phyloP scores from a whole-genome alignment of 2,888 invertebrate species.

The Argyra leucocephala region DNA sequence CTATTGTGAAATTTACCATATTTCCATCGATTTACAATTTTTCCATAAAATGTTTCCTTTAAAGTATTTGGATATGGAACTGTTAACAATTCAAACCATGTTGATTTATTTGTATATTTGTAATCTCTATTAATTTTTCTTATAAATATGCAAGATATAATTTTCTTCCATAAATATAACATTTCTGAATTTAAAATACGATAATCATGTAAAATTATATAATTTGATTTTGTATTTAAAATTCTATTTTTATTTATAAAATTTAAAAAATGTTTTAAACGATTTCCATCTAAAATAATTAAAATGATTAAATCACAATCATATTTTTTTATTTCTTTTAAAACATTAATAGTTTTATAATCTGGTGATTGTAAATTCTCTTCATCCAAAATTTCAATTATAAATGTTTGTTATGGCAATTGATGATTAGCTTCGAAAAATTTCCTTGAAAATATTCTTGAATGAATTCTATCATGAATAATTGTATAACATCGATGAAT shows the following conservation, averaged over 20 bases:
- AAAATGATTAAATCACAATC: slow-evolving; percentile 65
- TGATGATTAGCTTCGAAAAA: background rate
- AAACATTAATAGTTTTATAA: slow-evolving; percentile 48
- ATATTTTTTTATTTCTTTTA: slow-evolving; percentile 50
- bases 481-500: background rate
- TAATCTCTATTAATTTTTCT: slow-evolving; percentile 46
- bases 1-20: slow-evolving; percentile 46
- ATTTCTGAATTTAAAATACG: slow-evolving; percentile 56
- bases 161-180: slow-evolving; percentile 66
- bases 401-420: slow-evolving; percentile 24
- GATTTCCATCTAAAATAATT: slow-evolving; percentile 60
- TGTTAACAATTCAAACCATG: slow-evolving; percentile 58
- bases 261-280: slow-evolving; percentile 55
- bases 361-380: slow-evolving; percentile 58
- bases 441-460: background rate
- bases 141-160: slow-evolving; percentile 65
- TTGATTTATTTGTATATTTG: slow-evolving; percentile 10
- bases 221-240: slow-evolving; percentile 61
- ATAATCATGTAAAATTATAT: slow-evolving; percentile 59
- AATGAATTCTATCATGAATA: background rate
- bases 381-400: slow-evolving; percentile 52
- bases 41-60: slow-evolving; percentile 48
- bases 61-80: slow-evolving; percentile 62
- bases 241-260: slow-evolving; percentile 64
- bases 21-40: slow-evolving; percentile 59